phyloP scores from a whole-genome alignment of 2,888 invertebrate genomes.

The Abrostola tripartita region DNA sequence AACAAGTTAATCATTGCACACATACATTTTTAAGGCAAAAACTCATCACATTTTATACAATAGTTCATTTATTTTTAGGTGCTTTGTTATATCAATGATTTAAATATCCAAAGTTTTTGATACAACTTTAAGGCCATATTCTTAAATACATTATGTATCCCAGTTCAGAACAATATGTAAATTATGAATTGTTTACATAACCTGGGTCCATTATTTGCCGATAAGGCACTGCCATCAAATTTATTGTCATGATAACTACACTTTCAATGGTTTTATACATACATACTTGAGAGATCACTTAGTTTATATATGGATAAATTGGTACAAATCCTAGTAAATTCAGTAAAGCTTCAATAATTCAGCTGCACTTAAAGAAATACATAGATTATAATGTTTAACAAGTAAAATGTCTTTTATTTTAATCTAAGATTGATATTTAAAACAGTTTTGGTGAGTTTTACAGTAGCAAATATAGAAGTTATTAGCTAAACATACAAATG shows the following conservation, averaged over 20 bases:
- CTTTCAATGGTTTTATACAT: too few species aligned
- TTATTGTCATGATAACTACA: background rate
- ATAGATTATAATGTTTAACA: slow-evolving; percentile 33
- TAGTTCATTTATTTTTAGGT: too few species aligned
- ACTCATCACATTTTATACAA: too few species aligned
- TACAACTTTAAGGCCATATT: too few species aligned
- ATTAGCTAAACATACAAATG: slow-evolving; percentile 48
- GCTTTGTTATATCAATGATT: too few species aligned
- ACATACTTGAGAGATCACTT: too few species aligned
- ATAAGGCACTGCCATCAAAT: slow-evolving; percentile 3
- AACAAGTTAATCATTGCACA: too few species aligned
- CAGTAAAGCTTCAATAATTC: slow-evolving; percentile 14
- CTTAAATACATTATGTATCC: too few species aligned
- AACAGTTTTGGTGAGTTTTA: slow-evolving; percentile 30
- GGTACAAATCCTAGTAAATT: too few species aligned
- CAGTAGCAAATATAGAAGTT: slow-evolving; percentile 20
- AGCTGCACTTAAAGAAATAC: slow-evolving; percentile 34
- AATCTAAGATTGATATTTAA: slow-evolving; percentile 38
- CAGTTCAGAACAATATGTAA: background rate
- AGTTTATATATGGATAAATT: too few species aligned
- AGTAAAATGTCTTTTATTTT: slow-evolving; percentile 56
- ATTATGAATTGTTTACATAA: background rate
- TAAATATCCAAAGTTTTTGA: too few species aligned
- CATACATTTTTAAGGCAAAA: too few species aligned
- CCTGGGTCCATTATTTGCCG: background rate